These are phyloP conservation scores for Tetrax tetrax DNA, from an alignment of 2,113 vertebrate species.

Conservation along the genomic window DNA sequence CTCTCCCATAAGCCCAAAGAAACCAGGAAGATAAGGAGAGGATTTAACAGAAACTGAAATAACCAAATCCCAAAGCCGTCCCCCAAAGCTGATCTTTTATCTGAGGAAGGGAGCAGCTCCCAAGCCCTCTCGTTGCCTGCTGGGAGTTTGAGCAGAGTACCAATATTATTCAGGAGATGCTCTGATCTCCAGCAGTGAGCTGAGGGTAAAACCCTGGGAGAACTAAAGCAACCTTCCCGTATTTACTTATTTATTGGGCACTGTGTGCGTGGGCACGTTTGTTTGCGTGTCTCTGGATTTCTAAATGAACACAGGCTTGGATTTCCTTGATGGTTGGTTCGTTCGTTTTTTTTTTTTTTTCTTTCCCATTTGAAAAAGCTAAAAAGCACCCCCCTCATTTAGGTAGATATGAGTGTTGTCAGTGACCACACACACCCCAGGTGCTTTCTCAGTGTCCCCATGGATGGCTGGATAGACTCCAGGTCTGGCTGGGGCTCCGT, in stretches of 20 bases:
- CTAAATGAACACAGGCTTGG: neutral
- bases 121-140: fast-evolving
- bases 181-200: neutral
- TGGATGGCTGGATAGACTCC: neutral
- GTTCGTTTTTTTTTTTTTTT: neutral
- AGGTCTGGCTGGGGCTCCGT: neutral
- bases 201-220: neutral
- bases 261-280: neutral
- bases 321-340: neutral
- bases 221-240: neutral
- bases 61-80: neutral
- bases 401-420: neutral
- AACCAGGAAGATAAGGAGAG: neutral
- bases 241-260: neutral
- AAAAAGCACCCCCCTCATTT: neutral
- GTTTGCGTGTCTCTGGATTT: neutral
- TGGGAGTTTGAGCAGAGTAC: neutral
- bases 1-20: neutral
- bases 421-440: neutral
- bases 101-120: neutral
- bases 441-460: neutral
- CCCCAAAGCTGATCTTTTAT: neutral
- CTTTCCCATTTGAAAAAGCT: neutral
- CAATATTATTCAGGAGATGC: neutral
- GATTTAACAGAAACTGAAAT: neutral